Evolutionary conservation across 2,113 vertebrate species (phyloP).

Genomic region (Odocoileus virginianus): DNA sequence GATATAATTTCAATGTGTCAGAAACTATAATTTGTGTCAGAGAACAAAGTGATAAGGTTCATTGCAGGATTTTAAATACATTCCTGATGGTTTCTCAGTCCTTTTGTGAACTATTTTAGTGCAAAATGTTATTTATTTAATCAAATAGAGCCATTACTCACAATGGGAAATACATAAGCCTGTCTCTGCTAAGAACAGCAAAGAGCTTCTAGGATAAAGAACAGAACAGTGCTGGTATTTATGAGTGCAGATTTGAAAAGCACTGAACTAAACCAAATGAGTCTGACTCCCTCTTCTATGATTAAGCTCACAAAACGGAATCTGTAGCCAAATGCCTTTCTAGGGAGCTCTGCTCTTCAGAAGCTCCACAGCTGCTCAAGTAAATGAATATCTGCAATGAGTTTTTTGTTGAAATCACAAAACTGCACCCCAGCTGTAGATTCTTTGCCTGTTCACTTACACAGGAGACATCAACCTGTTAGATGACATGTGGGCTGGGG

Average conservation of each 20-base stretch:
- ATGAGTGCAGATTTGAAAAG: neutral
- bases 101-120: conserved; percentile 18
- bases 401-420: neutral
- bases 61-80: conserved; percentile 35
- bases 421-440: neutral
- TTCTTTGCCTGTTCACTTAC: neutral
- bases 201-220: neutral
- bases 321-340: neutral
- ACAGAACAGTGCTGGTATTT: conserved; percentile 41
- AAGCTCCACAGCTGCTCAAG: neutral
- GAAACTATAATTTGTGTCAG: conserved; percentile 37
- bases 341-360: neutral
- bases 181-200: conserved; percentile 8
- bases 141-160: conserved; percentile 44
- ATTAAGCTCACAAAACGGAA: neutral
- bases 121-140: conserved; percentile 48
- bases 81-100: conserved; percentile 41
- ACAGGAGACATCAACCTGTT: neutral
- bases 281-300: neutral
- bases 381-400: neutral
- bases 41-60: conserved; percentile 1
- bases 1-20: conserved; percentile 44
- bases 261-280: neutral
- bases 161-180: neutral
- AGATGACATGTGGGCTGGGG: neutral